Conservation (phyloP, 2,113 vertebrate species). For the Lasiurus cinereus region DNA sequence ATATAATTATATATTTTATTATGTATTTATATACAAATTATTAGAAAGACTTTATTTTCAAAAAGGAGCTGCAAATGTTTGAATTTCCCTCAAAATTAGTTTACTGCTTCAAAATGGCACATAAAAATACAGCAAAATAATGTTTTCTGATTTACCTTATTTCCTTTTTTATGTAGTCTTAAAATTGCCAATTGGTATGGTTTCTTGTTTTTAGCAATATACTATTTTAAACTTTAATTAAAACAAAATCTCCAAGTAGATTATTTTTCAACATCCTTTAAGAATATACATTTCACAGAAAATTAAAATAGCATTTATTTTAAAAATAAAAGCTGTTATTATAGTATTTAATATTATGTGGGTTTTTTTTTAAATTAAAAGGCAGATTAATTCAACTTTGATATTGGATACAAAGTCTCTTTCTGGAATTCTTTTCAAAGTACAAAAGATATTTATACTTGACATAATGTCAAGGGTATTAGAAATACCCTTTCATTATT, state of each 20-base stretch:
- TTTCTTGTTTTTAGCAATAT: background rate
- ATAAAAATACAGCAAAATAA: too few species aligned
- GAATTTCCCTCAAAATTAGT: too few species aligned
- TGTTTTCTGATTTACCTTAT: background rate
- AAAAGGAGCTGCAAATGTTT: too few species aligned
- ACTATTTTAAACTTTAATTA: background rate
- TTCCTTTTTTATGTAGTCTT: background rate
- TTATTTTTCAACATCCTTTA: background rate
- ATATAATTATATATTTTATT: too few species aligned
- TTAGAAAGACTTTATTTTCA: too few species aligned
- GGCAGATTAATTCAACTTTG: background rate
- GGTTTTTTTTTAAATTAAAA: slow-evolving; percentile 39
- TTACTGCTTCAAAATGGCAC: too few species aligned
- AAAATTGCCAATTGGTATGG: background rate
- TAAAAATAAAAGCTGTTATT: background rate
- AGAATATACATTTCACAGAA: background rate
- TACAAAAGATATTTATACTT: background rate
- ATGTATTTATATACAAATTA: background rate
- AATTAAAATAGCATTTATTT: background rate
- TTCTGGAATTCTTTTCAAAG: background rate
- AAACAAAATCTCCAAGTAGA: background rate
- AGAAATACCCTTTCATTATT: background rate
- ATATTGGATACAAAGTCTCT: background rate
- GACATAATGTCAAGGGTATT: background rate
- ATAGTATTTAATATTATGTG: background rate